These are phyloP conservation scores for Saxidomus purpurata DNA, from an alignment of 1,140 invertebrate species.

Conservation along the genomic window DNA sequence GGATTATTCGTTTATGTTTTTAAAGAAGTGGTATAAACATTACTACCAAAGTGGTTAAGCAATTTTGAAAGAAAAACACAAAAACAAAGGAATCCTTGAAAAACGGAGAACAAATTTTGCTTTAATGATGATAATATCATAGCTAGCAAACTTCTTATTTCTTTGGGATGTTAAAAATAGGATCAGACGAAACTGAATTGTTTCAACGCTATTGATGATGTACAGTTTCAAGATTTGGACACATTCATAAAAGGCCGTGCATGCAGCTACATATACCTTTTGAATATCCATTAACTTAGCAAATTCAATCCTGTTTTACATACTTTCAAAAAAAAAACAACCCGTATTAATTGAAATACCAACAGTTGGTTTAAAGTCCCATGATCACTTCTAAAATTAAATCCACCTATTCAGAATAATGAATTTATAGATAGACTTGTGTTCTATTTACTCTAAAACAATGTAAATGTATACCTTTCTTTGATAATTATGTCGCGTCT, in stretches of 20 bases:
- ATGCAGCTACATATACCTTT: too few species aligned
- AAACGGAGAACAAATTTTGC: neutral
- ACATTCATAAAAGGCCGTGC: neutral
- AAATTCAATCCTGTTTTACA: too few species aligned
- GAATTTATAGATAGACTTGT: too few species aligned
- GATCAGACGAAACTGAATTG: neutral
- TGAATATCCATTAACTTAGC: too few species aligned
- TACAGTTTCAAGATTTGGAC: neutral
- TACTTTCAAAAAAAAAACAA: too few species aligned
- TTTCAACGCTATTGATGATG: neutral
- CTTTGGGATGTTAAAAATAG: neutral
- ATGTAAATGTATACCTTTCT: too few species aligned
- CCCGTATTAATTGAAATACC: too few species aligned
- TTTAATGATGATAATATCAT: slow-evolving; percentile 4
- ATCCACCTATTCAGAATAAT: too few species aligned
- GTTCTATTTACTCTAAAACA: too few species aligned
- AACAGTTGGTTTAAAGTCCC: too few species aligned
- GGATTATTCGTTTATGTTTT: neutral
- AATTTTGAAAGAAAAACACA: neutral
- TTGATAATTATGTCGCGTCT: too few species aligned
- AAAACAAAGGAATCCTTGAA: neutral
- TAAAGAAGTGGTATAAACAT: neutral
- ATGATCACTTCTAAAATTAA: too few species aligned
- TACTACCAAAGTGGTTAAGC: neutral
- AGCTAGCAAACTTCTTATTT: neutral